A percentile compares a stretch with the other conserved stretches of the same genome.
phyloP scores from a whole-genome alignment of 2,888 invertebrate genomes.

The Anthrax anthrax region DNA sequence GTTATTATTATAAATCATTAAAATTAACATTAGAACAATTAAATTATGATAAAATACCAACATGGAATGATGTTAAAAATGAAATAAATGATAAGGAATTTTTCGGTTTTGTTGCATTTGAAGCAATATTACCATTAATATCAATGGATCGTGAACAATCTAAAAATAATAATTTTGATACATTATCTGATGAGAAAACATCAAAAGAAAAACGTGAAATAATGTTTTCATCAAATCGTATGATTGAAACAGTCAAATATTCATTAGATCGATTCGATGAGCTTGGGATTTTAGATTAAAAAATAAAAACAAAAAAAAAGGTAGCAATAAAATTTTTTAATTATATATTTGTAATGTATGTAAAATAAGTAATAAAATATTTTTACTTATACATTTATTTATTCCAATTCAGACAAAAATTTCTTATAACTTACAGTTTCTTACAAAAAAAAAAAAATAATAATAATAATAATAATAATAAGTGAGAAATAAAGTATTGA shows the following conservation, averaged over 20 bases:
- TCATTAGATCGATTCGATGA: slow-evolving; percentile 26
- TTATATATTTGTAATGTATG: too few relatives aligned
- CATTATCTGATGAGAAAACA: slow-evolving; percentile 6
- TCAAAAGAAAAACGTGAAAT: slow-evolving; percentile 22
- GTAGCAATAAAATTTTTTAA: too few relatives aligned
- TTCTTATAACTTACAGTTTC: too few relatives aligned
- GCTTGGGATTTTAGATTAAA: slow-evolving; percentile 24
- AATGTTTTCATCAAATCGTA: slow-evolving; percentile 30
- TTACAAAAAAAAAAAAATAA: too few relatives aligned
- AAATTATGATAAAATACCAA: slow-evolving; percentile 11
- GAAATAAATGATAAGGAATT: slow-evolving; percentile 14
- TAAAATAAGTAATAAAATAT: too few relatives aligned
- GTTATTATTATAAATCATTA: slow-evolving; percentile 10
- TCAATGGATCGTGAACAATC: slow-evolving; percentile 12
- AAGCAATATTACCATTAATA: slow-evolving; percentile 14
- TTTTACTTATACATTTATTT: too few relatives aligned
- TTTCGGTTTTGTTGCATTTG: slow-evolving; percentile 13
- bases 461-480: too few relatives aligned
- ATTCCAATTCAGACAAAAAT: too few relatives aligned
- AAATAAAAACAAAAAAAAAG: neutral
- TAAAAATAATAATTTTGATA: slow-evolving; percentile 11
- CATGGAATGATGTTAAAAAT: slow-evolving; percentile 9
- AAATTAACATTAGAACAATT: slow-evolving; percentile 15
- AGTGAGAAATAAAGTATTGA: too few relatives aligned
- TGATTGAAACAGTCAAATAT: slow-evolving; percentile 24